A percentile compares a stretch with the other conserved stretches of the same genome.
Evolutionary conservation across 2,888 invertebrate genomes (phyloP).

Genomic region (Galerucella calmariensis): DNA sequence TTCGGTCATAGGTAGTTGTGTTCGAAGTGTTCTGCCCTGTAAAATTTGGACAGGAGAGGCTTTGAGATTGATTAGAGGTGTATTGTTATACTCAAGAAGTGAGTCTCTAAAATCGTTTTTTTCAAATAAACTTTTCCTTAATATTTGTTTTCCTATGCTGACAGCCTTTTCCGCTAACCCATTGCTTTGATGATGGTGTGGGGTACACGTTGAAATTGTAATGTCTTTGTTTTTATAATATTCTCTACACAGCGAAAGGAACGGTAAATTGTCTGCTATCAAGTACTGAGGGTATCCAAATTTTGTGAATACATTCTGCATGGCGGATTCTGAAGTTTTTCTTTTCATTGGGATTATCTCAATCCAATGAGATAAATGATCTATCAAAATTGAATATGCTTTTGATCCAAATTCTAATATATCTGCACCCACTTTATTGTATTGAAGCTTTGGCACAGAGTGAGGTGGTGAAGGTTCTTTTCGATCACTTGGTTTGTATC

Average conservation of each 20-base stretch:
- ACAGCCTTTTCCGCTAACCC: slow-evolving; percentile 23
- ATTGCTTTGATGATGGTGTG: slow-evolving; percentile 45
- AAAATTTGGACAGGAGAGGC: slow-evolving; percentile 46
- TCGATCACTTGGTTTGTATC: no score
- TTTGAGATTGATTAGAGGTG: slow-evolving; percentile 38
- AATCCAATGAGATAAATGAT: slow-evolving; percentile 49
- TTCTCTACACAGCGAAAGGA: no score
- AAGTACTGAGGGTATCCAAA: slow-evolving; percentile 51
- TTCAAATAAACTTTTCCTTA: slow-evolving; percentile 44
- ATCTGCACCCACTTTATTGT: no score
- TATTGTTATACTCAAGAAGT: slow-evolving; percentile 45
- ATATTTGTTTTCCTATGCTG: slow-evolving; percentile 46
- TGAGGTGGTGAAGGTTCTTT: background rate
- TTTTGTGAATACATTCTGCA: slow-evolving; percentile 45
- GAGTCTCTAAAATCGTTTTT: slow-evolving; percentile 40
- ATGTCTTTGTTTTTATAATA: no score
- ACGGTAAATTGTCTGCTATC: no score
- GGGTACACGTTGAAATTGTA: no score
- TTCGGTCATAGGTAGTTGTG: slow-evolving; percentile 35
- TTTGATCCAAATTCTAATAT: slow-evolving; percentile 46
- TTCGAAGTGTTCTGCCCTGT: slow-evolving; percentile 41
- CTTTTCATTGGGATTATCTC: slow-evolving; percentile 33
- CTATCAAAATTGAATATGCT: slow-evolving; percentile 42
- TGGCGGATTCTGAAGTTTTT: slow-evolving; percentile 45
- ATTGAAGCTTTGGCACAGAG: slow-evolving; percentile 43